phyloP scores from a whole-genome alignment of 2,888 invertebrate species.

The Torymus auratus region DNA sequence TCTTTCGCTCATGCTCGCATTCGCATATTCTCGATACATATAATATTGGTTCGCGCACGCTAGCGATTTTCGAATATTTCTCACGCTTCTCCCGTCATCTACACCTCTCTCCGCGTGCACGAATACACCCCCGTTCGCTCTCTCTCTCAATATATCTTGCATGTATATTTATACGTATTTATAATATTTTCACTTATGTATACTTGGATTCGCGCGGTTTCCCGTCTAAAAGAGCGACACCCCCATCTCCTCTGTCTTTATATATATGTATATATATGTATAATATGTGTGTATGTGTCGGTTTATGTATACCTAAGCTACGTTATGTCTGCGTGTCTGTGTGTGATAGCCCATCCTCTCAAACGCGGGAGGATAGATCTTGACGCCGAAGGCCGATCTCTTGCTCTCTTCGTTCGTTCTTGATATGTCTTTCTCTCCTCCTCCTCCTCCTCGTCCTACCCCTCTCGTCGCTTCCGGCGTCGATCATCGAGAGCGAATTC shows the following conservation, averaged over 20 bases:
- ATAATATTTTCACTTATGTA: conserved; percentile 57
- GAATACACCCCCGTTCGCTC: not conserved
- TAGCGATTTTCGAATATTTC: conserved; percentile 13
- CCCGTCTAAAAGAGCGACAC: conserved; percentile 17
- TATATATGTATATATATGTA: not conserved
- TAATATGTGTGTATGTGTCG: conserved; percentile 12
- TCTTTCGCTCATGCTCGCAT: conserved; percentile 49
- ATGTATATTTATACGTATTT: conserved; percentile 58
- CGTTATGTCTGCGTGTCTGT: not conserved
- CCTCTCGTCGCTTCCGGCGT: conserved; percentile 22
- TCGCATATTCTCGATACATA: conserved; percentile 29
- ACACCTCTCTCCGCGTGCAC: not conserved
- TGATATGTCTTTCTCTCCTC: conserved; percentile 5
- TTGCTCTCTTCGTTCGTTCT: not conserved
- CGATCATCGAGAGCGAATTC: not conserved
- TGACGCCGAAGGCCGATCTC: conserved; percentile 7
- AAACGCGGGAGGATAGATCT: conserved; percentile 1
- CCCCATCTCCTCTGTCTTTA: not conserved
- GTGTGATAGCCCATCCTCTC: not conserved
- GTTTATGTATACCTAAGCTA: too few relatives aligned
- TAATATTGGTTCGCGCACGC: conserved; percentile 8
- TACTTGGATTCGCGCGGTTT: conserved; percentile 50
- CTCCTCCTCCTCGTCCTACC: not conserved
- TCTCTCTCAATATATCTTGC: conserved; percentile 18
- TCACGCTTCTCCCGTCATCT: not conserved